phyloP scores from a whole-genome alignment of 2,888 invertebrate species.

The Ditula angustiorana region DNA sequence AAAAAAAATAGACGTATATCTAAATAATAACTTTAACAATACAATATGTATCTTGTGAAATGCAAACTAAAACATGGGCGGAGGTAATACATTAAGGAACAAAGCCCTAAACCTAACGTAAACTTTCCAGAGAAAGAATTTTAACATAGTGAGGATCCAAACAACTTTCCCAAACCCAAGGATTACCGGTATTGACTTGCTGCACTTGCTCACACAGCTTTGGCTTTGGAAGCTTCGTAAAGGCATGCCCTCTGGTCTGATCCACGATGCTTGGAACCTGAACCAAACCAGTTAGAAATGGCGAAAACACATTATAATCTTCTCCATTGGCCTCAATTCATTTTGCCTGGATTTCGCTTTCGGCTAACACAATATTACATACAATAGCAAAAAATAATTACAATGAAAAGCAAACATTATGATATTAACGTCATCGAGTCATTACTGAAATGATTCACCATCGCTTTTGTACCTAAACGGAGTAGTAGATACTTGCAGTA shows the following conservation, averaged over 20 bases:
- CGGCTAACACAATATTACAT: background rate
- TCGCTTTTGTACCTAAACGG: too few species aligned
- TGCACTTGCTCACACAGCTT: background rate
- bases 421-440: too few species aligned
- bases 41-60: background rate
- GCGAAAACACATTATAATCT: constrained; percentile 32
- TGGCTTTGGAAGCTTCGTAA: too few species aligned
- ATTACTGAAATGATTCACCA: too few species aligned
- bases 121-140: background rate
- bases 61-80: background rate
- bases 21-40: background rate
- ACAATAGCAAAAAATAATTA: too few species aligned
- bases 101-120: background rate
- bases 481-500: too few species aligned
- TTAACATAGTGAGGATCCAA: background rate
- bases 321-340: constrained; percentile 29
- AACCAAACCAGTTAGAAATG: constrained; percentile 38
- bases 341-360: constrained; percentile 18
- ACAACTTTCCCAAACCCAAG: constrained; percentile 26
- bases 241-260: background rate
- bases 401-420: too few species aligned
- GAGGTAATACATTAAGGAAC: background rate
- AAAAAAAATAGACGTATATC: too few species aligned
- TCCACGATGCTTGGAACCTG: constrained; percentile 1
- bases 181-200: constrained; percentile 1